Conservation (phyloP, 2,888 invertebrate species). For the Andrena haemorrhoa region DNA sequence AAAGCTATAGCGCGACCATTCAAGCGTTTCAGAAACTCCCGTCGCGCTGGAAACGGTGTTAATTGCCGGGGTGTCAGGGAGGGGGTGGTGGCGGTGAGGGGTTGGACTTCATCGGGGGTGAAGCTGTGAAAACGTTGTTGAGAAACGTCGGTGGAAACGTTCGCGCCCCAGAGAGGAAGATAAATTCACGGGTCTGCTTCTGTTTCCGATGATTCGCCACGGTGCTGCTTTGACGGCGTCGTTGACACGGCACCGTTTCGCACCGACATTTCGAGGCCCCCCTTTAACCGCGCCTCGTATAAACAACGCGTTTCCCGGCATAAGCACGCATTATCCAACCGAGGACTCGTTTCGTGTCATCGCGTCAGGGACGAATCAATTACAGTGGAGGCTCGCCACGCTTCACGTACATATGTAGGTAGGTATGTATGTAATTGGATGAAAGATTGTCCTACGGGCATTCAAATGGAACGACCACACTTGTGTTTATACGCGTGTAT, state of each 20-base stretch:
- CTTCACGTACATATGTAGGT: too few species aligned
- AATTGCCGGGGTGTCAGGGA: conserved; percentile 52
- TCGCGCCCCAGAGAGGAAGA: conserved; percentile 28
- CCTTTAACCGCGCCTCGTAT: background rate
- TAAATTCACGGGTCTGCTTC: conserved; percentile 41
- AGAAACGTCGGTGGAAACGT: conserved; percentile 13
- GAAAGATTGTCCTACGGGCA: background rate
- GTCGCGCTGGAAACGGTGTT: conserved; percentile 59
- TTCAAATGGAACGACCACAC: background rate
- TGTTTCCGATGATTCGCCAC: background rate
- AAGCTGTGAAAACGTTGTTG: conserved; percentile 37
- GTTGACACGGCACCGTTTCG: conserved; percentile 26
- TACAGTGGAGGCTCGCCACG: background rate
- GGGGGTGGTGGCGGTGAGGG: background rate
- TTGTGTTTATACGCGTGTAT: background rate
- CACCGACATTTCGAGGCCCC: background rate
- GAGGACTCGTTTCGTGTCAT: background rate
- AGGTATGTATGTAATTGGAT: too few species aligned
- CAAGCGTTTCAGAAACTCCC: conserved; percentile 48
- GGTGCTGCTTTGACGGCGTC: conserved; percentile 23
- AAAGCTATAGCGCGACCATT: conserved; percentile 60
- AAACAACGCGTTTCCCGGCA: conserved; percentile 9
- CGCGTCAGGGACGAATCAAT: background rate
- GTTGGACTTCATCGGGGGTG: conserved; percentile 48
- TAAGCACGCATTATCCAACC: conserved; percentile 7